These are phyloP conservation scores for Drosophila rellima DNA, from an alignment of 2,888 invertebrate species.

Conservation along the genomic window DNA sequence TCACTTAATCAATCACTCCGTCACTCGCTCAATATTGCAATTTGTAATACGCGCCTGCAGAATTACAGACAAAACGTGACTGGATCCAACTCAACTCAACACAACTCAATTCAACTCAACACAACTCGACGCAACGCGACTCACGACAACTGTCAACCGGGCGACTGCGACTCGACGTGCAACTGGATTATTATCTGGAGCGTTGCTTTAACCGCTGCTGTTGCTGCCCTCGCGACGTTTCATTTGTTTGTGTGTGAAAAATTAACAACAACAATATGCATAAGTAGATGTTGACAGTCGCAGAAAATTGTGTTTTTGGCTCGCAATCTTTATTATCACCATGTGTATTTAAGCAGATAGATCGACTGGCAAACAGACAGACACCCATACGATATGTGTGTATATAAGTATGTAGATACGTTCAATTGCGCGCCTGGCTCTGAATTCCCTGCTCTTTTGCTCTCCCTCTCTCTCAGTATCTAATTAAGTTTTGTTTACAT, in stretches of 20 bases:
- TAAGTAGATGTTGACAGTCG: constrained; percentile 32
- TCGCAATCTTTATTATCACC: constrained; percentile 71
- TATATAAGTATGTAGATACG: constrained; percentile 25
- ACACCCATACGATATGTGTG: constrained; percentile 1
- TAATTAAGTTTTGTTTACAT: constrained; percentile 68
- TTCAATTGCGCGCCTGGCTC: constrained; percentile 8
- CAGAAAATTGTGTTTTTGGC: constrained; percentile 55
- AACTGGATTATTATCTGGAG: constrained; percentile 54
- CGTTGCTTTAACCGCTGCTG: constrained; percentile 21
- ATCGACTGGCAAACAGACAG: constrained; percentile 55
- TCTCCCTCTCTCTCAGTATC: constrained; percentile 3
- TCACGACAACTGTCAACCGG: constrained; percentile 53
- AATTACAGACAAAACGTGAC: constrained; percentile 36
- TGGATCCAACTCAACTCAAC: constrained; percentile 16
- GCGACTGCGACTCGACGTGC: constrained; percentile 47
- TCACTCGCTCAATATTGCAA: constrained; percentile 33
- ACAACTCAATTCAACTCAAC: constrained; percentile 6
- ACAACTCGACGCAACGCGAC: constrained; percentile 6
- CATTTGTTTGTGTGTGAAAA: constrained; percentile 49
- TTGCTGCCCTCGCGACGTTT: constrained; percentile 18
- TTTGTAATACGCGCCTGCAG: constrained; percentile 32
- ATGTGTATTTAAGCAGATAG: constrained; percentile 75
- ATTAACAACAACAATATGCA: constrained; percentile 28
- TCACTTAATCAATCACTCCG: constrained; percentile 44
- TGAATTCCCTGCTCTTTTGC: constrained; percentile 15